Evolutionary conservation across 2,888 invertebrate species (phyloP), one percentile per base, ranked within the genome.

Genomic region (Lasioglossum leucozonium): DNA sequence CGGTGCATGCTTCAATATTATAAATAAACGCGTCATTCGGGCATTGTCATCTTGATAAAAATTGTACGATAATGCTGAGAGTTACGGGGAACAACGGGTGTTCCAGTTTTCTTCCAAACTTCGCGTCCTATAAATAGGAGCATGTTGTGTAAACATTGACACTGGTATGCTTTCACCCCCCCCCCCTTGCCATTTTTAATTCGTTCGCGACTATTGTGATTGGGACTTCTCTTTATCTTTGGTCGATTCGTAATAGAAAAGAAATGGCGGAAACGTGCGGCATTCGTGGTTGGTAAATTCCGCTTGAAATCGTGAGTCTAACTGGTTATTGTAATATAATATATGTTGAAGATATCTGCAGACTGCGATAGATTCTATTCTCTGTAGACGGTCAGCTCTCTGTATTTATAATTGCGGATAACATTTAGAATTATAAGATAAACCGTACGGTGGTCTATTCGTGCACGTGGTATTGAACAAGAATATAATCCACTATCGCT

Each of bases 1-100:
- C 5, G 51, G 44, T 34, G 8, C 30, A 13, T 11, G 16, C 16
- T 71, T n/a, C 30, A 6, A 22, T 44, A 26, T 37, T 22, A 65
- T n/a, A 34, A 79, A 37, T 55, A 11, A 77, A 73, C 11, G 22
- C 22, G 58, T 34, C 13, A 34, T 37, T 22, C n/a, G 6, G 58
- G 40, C 8, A 42, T 65, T 72, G 26, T 51, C 40, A 34, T 67
- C 62, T 40, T 34, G 10, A 71, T 5, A 42, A 30, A 37, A 58
- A 58, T 80, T 67, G 22, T 67, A 37, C 1, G 67, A 67, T 67
- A 67, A 67, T 67, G 22, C 34, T 22, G 22, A 67, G 67, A 67
- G 67, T 22, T 37, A 11, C 34, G 37, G 22, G 67, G 4, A 22
- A 22, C 34, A 37, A 62, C 30, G 62, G 30, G 62, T 62, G 55